Evolutionary conservation across 1,140 invertebrate species (phyloP).

Genomic region (Bombus pyrosoma): DNA sequence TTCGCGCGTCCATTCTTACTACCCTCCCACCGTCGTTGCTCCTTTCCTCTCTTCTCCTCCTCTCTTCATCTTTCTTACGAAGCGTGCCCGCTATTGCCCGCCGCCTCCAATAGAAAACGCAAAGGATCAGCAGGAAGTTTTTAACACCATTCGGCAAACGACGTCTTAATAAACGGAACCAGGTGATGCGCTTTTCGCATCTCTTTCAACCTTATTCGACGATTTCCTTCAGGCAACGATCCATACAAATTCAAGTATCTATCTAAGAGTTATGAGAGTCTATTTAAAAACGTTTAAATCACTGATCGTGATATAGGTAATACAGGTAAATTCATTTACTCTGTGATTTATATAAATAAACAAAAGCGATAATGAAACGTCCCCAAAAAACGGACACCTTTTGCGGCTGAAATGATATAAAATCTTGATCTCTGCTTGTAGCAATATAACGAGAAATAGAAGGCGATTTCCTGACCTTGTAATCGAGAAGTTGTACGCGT

Average conservation of each 20-base stretch:
- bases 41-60: not conserved
- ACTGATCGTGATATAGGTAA: no score
- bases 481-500: not conserved
- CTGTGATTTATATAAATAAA: no score
- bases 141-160: constrained; percentile 41
- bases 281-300: no score
- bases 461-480: rapidly evolving
- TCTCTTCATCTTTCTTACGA: not conserved
- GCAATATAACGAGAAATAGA: no score
- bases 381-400: no score
- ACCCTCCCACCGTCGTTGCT: constrained; percentile 3
- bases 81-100: constrained; percentile 28
- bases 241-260: not conserved
- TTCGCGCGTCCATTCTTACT: constrained; percentile 49
- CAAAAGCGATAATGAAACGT: no score
- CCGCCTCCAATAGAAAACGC: not conserved
- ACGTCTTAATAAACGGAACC: constrained; percentile 37
- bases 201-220: not conserved
- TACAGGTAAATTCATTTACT: no score
- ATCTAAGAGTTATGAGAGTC: not conserved
- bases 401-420: rapidly evolving
- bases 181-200: constrained; percentile 39
- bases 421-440: no score
- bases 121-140: constrained; percentile 39
- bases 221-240: no score